Base-by-base conservation (phyloP, 1,140 invertebrate genomes). In the Ceratina australensis region DNA sequence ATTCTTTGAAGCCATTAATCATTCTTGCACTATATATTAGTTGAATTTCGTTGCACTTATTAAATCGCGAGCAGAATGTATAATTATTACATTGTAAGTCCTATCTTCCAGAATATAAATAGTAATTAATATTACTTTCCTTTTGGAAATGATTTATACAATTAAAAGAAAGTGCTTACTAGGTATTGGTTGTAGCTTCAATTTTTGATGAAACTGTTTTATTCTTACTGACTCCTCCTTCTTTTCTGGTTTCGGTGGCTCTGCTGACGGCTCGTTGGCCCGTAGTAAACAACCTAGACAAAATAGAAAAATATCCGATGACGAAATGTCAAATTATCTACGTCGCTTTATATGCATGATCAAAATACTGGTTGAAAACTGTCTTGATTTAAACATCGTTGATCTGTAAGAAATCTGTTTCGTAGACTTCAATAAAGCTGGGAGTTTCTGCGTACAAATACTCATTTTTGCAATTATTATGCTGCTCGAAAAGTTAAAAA, bases 161-260 rank as follows among this genome's bases (percentile, higher is more conserved):
- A 64, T 26, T 4, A 10, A 63, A 18, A 22, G 33, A 22, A 12
- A 10, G 47, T 71, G n/a, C 79, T 49, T 85, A 90, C 89, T 83
- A 73, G 85, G 82, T 68, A 87, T 73, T 3, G 75, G 80, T 69
- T 90, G 82, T 33, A 82, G 66, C 52, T 87, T 85, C 12, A 90
- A 77, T 82, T 89, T 87, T 50, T 87, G 79, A 61, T 83, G 89
- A 79, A 89, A 89, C 33, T 82, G 57, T 63, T 89, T 88, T 80
- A 90, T 89, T 72, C 89, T 63, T 24, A 57, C 59, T 13, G 88
- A 89, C 68, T 89, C 84, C 33, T 69, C 59, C 84, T 47, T 69
- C 59, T n/a, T 71, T 64, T 24, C 18, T 60, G 16, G 20, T 52
- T 56, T 76, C 60, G 33, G 5, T 57, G 42, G 8, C 13, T 54